These are phyloP conservation scores for Callaeas wilsoni DNA, from an alignment of 2,113 vertebrate species.

Conservation along the genomic window DNA sequence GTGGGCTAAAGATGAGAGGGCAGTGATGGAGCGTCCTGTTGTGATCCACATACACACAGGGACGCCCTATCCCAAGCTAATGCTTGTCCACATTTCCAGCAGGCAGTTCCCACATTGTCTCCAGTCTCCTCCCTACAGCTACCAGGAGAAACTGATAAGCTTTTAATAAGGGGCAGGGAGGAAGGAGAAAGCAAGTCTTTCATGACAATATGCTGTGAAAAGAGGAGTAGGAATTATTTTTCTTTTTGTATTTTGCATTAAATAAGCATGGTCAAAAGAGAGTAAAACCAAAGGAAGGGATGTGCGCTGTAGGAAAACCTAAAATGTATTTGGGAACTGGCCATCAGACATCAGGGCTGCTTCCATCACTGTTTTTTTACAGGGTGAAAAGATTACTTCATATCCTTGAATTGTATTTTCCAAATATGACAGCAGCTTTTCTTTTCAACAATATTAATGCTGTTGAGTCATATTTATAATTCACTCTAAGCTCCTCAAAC, in stretches of 20 bases:
- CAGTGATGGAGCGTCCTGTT: neutral
- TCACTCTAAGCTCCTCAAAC: constrained; percentile 15
- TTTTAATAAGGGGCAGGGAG: neutral
- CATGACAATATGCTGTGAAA: neutral
- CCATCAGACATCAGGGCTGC: neutral
- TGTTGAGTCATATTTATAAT: constrained; percentile 41
- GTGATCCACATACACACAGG: rapidly evolving
- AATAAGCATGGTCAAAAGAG: neutral
- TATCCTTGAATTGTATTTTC: neutral
- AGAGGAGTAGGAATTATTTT: neutral
- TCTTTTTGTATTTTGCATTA: neutral
- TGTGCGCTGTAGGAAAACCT: neutral
- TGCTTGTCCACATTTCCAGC: neutral
- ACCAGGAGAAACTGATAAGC: neutral
- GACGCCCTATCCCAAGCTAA: neutral
- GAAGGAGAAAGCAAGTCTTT: neutral
- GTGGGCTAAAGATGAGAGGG: neutral
- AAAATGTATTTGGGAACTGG: neutral
- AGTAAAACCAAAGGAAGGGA: neutral
- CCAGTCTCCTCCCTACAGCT: neutral
- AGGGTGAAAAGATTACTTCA: neutral
- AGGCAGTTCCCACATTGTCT: neutral
- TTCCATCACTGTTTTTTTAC: neutral
- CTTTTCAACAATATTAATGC: neutral
- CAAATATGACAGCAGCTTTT: neutral